Base-by-base conservation (phyloP, 2,797 vertebrate species). In the Phalloptychus januarius region DNA sequence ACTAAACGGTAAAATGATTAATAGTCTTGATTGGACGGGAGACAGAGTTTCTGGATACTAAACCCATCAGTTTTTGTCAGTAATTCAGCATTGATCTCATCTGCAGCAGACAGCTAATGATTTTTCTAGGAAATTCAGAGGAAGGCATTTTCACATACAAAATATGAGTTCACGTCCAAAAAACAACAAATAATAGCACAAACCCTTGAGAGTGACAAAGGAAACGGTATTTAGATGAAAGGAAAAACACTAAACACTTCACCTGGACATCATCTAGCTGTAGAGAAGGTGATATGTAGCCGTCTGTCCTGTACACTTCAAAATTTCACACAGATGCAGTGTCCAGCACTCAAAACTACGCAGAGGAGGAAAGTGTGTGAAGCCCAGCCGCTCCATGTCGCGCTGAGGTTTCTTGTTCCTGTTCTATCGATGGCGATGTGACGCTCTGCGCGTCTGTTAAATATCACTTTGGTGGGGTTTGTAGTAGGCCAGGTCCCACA, bases 381-480 rank as follows among this genome's bases (percentile, higher is more conserved):
- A 81, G 82, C 45, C 76, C 84, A 83, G 70, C 74, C 75, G 74
- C 78, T 83, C 48, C 82, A 77, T 77, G 86, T 84, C 74, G 77
- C 63, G 16, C 61, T 72, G 85, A 92, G 82, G 83, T 82, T 85
- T 87, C 70, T 87, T 25, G 33, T 91, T 79, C 78, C 82, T 82
- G 69, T 72, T 74, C 73, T 46, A 72, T 73, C 89, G 82, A 82
- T 75, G 81, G 80, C 79, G 82, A 85, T 74, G 83, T 71, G 83
- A 88, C 73, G 72, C 76, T 79, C 56, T 88, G 89, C 85, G 88
- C 78, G 72, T 89, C 72, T 83, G 81, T 79, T 85, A 79, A 85
- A 86, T 84, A 80, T 5, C 65, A 36, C 31, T 31, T 20, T 31
- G 46, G 71, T 58, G 40, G 78, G 78, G 75, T 74, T 76, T 81